Evolutionary conservation across 2,113 vertebrate species (phyloP).

Genomic region (Ptilonorhynchus violaceus): DNA sequence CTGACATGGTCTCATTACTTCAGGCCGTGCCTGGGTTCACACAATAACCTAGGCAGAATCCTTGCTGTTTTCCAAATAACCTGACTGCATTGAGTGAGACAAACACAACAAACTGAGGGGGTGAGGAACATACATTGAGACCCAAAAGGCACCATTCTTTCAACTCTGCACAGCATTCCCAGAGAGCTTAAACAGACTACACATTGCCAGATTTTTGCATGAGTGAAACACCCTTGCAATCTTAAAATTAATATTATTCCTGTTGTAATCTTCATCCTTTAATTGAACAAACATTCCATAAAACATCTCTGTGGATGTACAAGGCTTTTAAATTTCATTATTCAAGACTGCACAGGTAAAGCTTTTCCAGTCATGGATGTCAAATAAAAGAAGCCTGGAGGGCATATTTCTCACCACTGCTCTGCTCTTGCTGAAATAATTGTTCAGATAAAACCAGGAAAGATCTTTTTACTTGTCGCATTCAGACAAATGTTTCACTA

Average conservation of each 20-base stretch:
- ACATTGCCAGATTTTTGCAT: not conserved
- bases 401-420: not conserved
- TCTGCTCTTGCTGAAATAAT: constrained; percentile 1
- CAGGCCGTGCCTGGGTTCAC: not conserved
- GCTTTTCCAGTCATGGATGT: not conserved
- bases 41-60: not conserved
- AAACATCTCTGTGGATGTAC: not conserved
- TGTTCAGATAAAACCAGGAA: not conserved
- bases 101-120: not conserved
- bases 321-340: not conserved
- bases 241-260: not conserved
- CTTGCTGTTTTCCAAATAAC: not conserved
- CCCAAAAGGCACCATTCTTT: not conserved
- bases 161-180: not conserved
- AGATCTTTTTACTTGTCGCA: not conserved
- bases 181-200: not conserved
- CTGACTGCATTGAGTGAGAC: not conserved
- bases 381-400: not conserved
- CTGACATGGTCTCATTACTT: not conserved
- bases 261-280: not conserved
- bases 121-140: not conserved
- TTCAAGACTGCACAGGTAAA: not conserved
- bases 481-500: not conserved
- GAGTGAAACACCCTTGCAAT: not conserved
- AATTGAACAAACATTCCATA: not conserved